Conservation (phyloP, 1,140 invertebrate species). For the Cherax destructor region DNA sequence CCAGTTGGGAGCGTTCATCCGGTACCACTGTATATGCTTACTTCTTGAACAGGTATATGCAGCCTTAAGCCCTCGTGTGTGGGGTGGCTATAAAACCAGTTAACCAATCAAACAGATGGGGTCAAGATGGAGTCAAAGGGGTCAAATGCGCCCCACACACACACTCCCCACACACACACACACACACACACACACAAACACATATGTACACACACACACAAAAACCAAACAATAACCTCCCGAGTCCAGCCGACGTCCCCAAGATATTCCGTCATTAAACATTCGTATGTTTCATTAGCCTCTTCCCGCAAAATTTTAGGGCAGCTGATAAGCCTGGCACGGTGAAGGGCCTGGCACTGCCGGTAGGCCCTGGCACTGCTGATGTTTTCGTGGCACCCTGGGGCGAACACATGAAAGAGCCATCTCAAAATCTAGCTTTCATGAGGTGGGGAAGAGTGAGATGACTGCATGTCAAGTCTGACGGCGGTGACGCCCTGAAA, state of each 20-base stretch:
- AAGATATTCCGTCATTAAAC: conserved; percentile 59
- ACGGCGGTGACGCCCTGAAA: no score
- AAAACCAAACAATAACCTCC: background rate
- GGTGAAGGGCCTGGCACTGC: background rate
- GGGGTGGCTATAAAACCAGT: no score
- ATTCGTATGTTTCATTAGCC: background rate
- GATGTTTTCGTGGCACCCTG: background rate
- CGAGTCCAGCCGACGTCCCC: conserved; percentile 51
- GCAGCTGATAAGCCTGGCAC: background rate
- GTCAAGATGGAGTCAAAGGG: no score
- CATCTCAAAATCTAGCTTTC: conserved; percentile 32
- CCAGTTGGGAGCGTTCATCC: no score
- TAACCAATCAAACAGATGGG: no score
- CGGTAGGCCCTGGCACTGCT: background rate
- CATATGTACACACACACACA: background rate
- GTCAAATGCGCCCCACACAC: no score
- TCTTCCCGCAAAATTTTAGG: background rate
- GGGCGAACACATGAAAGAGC: conserved; percentile 30
- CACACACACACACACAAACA: background rate
- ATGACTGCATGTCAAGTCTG: no score
- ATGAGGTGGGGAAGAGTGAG: background rate
- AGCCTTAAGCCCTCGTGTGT: no score
- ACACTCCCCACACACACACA: background rate
- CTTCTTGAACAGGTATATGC: no score
- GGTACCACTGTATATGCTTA: no score